Evolutionary conservation across 1,140 invertebrate genomes (phyloP).

Genomic region (Wiebesia pumilae): DNA sequence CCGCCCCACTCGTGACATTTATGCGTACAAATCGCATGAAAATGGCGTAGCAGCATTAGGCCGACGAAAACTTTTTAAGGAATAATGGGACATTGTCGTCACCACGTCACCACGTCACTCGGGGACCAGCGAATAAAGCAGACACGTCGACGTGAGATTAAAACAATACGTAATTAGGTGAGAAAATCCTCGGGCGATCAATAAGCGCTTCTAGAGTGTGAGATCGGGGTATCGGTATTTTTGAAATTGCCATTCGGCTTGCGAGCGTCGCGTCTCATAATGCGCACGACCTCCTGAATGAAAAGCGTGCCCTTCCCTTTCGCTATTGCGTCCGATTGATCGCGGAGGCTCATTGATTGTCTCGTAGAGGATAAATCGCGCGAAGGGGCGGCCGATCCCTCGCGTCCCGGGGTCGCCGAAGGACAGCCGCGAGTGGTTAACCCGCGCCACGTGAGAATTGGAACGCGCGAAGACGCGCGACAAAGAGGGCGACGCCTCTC

Average conservation of each 20-base stretch:
- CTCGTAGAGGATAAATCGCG: conserved; percentile 46
- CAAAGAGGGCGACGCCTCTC: conserved; percentile 2
- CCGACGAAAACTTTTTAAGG: conserved; percentile 25
- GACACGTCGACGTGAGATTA: conserved; percentile 24
- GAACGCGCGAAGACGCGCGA: conserved; percentile 33
- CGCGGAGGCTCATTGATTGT: conserved; percentile 48
- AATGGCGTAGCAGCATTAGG: too few species aligned
- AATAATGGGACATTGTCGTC: neutral
- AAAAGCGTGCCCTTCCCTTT: conserved; percentile 16
- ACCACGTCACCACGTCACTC: neutral
- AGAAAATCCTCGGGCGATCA: conserved; percentile 29
- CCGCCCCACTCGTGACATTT: neutral
- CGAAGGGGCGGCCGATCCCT: neutral
- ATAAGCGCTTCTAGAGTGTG: conserved; percentile 12
- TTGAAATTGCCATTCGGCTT: conserved; percentile 14
- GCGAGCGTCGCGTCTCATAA: neutral
- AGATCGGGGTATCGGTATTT: neutral
- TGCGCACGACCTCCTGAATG: neutral
- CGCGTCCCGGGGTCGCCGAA: conserved; percentile 29
- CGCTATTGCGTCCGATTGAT: conserved; percentile 41
- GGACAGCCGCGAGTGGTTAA: neutral
- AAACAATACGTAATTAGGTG: conserved; percentile 51
- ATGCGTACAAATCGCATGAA: neutral
- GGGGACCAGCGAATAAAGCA: neutral
- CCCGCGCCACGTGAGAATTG: conserved; percentile 48